Evolutionary conservation across 2,888 invertebrate genomes (phyloP), one percentile per base, ranked within the genome.

Genomic region (Lampropteryx suffumata): DNA sequence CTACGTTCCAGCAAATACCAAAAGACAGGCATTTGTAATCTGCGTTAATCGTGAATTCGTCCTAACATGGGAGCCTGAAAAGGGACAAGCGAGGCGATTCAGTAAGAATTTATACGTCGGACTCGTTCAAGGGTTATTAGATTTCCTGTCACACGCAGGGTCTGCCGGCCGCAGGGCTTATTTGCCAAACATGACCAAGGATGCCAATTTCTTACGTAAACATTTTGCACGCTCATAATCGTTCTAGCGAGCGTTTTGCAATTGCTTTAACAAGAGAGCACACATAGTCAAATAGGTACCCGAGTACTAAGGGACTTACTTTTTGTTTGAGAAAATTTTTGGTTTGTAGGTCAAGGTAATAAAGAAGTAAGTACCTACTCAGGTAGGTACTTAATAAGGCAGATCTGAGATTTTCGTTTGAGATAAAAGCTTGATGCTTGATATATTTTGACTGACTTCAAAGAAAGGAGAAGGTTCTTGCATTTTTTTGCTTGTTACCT

Each of bases 111-210:
- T 80, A 74, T 78, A 77, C 76, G 79, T 75, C 72, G 70, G 71
- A 69, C 71, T 79, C 77, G 76, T 79, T 79, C 73, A 71, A 71
- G 79, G 79, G 83, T 79, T 84, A 82, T 85, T 84, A 84, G 82
- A 82, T 83, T 84, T 84, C 84, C 78, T 78, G 85, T 85, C 85
- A 85, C 82, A 82, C 74, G 73, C 84, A 82, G 73, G 65, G 69
- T 34, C 52, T 57, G 64, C 65, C 79, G 71, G 68, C 77, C 82
- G 69, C 76, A 74, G 73, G 71, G 73, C 76, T 74, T 79, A 81
- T 82, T 85, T 82, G 82, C 78, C 78, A 83, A 85, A 84, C 82
- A 83, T 82, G 71, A 78, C 72, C 71, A 63, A 73, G 73, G 76
- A 77, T 74, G 76, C 73, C 79, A 79, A 82, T 83, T 82, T 79